Percentiles rank a stretch among this genome's conserved stretches.
Evolutionary conservation across 2,888 invertebrate species (phyloP).

Genomic region (Athrips mouffetella): DNA sequence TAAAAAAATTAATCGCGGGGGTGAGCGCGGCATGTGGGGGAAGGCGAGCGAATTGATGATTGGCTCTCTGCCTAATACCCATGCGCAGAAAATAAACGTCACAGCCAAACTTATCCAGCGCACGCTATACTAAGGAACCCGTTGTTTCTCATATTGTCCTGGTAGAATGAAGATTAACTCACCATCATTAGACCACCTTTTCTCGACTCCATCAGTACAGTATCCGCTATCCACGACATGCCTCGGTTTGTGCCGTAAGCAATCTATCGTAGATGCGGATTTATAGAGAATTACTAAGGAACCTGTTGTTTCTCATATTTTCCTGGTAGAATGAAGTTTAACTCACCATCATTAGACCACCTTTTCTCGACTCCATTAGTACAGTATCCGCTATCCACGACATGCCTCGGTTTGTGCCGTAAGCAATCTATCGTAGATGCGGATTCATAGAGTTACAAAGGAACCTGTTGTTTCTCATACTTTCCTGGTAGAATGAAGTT

Average conservation of each 20-base stretch:
- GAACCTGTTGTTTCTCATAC: not conserved
- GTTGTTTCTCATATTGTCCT: no score
- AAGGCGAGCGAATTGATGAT: no score
- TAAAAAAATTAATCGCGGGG: no score
- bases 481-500: not conserved
- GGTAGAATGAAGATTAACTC: conserved; percentile 43
- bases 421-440: conserved; percentile 71
- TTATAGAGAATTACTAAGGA: no score
- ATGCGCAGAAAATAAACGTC: no score
- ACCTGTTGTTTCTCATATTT: no score
- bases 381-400: conserved; percentile 93
- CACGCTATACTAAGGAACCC: no score
- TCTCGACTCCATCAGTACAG: conserved; percentile 90
- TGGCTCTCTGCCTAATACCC: no score
- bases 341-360: conserved; percentile 88
- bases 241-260: conserved; percentile 68
- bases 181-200: conserved; percentile 90
- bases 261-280: conserved; percentile 72
- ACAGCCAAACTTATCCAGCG: no score
- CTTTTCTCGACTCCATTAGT: conserved; percentile 90
- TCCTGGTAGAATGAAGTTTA: not conserved
- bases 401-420: conserved; percentile 79
- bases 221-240: conserved; percentile 94
- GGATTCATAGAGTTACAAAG: no score
- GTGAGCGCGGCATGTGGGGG: no score